Evolutionary conservation across 2,113 vertebrate genomes (phyloP).

Genomic region (Ia io): DNA sequence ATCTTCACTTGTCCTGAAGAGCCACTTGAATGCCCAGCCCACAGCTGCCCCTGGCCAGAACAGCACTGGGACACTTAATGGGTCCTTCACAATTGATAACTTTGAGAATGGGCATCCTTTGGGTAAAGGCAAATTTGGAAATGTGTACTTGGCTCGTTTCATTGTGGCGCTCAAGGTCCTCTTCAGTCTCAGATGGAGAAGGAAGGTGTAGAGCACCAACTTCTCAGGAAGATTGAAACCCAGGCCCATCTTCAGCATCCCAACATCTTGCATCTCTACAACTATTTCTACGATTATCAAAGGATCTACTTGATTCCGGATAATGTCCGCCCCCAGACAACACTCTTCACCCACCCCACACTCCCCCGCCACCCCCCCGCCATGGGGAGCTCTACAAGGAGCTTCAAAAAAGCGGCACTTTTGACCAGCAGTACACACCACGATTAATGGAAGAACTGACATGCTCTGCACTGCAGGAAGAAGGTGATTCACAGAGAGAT

Average conservation of each 20-base stretch:
- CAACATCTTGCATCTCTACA: conserved; percentile 92
- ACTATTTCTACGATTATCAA: conserved; percentile 90
- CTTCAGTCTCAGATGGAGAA: conserved; percentile 94
- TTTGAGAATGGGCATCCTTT: conserved; percentile 93
- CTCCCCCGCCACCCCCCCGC: conserved; percentile 74
- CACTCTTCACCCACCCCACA: rapidly evolving
- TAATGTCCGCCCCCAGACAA: conserved; percentile 70
- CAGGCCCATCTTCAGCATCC: conserved; percentile 93
- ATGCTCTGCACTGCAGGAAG: conserved; percentile 88
- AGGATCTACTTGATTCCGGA: conserved; percentile 91
- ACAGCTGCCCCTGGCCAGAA: conserved; percentile 47
- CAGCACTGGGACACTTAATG: not conserved
- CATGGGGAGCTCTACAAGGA: conserved; percentile 92
- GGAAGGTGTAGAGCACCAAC: conserved; percentile 92
- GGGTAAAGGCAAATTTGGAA: conserved; percentile 94
- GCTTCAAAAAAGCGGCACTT: conserved; percentile 87
- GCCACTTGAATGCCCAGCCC: conserved; percentile 42
- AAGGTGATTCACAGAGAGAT: conserved; percentile 96
- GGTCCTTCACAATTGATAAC: conserved; percentile 82
- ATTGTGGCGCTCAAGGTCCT: conserved; percentile 92
- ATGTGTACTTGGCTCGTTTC: conserved; percentile 90
- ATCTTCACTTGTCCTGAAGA: conserved; percentile 49
- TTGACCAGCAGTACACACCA: conserved; percentile 89
- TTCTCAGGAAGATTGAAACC: conserved; percentile 92
- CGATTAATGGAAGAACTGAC: conserved; percentile 92